Evolutionary conservation across 2,888 invertebrate species (phyloP).

Genomic region (Ypsolopha sequella): DNA sequence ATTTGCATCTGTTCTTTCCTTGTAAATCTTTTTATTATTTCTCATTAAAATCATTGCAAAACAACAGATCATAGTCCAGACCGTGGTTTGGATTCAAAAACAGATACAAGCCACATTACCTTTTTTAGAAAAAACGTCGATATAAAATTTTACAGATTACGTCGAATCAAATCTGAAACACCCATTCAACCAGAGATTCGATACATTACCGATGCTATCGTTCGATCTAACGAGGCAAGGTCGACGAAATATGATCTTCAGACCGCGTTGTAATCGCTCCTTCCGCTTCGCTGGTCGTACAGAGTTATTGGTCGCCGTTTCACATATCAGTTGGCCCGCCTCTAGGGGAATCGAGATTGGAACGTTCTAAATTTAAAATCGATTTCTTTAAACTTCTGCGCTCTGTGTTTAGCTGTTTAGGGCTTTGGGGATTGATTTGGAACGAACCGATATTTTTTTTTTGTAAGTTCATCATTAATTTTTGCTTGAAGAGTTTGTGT

Average conservation of each 20-base stretch:
- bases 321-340: slow-evolving; percentile 37
- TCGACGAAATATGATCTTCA: slow-evolving; percentile 14
- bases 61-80: too few species aligned
- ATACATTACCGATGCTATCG: slow-evolving; percentile 13
- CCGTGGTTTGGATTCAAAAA: too few species aligned
- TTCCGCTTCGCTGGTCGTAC: slow-evolving; percentile 37
- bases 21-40: too few species aligned
- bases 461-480: neutral
- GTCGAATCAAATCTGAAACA: neutral
- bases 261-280: slow-evolving; percentile 48
- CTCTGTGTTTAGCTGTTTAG: too few species aligned
- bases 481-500: too few species aligned
- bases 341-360: neutral
- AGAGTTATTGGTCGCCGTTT: slow-evolving; percentile 18
- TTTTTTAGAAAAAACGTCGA: too few species aligned
- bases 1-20: too few species aligned
- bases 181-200: slow-evolving; percentile 1
- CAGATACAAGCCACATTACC: too few species aligned
- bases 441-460: neutral
- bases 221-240: slow-evolving; percentile 17
- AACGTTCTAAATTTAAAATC: neutral
- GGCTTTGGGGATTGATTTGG: too few species aligned
- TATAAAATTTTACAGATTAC: too few species aligned
- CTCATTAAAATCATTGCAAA: too few species aligned
- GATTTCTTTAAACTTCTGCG: too few species aligned